phyloP scores from a whole-genome alignment of 2,797 vertebrate species.

The Lithobates pipiens region DNA sequence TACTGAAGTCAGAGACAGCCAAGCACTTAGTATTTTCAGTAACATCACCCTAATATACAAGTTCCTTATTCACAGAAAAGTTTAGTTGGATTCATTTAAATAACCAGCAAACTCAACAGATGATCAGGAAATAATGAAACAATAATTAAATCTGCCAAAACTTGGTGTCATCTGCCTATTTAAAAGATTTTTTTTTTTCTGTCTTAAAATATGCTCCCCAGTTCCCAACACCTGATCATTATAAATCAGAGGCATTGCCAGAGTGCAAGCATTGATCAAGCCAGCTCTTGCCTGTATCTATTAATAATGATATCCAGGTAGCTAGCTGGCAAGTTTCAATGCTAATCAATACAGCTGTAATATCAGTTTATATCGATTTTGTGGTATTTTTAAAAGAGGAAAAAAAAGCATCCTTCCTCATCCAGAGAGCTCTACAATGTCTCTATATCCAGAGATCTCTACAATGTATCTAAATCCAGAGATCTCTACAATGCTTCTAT shows the following conservation, averaged over 20 bases:
- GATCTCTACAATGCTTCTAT: too few species aligned
- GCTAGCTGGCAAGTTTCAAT: conserved; percentile 24
- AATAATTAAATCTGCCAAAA: neutral
- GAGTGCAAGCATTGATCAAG: neutral
- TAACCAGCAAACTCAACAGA: neutral
- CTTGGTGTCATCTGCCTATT: too few species aligned
- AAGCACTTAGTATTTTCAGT: too few species aligned
- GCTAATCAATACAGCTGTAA: conserved; percentile 23
- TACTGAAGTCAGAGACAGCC: too few species aligned
- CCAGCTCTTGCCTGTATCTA: neutral
- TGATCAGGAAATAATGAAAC: neutral
- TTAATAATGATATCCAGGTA: conserved; percentile 35
- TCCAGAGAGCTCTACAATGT: neutral
- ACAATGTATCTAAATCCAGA: too few species aligned
- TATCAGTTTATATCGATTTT: conserved; percentile 30
- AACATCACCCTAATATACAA: too few species aligned
- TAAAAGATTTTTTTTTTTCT: too few species aligned
- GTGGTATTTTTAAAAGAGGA: neutral
- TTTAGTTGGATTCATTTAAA: neutral
- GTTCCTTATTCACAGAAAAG: neutral
- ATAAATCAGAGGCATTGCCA: neutral
- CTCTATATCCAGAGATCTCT: too few species aligned
- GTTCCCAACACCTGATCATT: neutral
- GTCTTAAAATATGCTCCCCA: too few species aligned
- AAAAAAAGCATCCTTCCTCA: neutral